Evolutionary conservation across 2,113 vertebrate genomes (phyloP), one percentile per base, ranked within the genome.

Genomic region (Rhinogobius similis): DNA sequence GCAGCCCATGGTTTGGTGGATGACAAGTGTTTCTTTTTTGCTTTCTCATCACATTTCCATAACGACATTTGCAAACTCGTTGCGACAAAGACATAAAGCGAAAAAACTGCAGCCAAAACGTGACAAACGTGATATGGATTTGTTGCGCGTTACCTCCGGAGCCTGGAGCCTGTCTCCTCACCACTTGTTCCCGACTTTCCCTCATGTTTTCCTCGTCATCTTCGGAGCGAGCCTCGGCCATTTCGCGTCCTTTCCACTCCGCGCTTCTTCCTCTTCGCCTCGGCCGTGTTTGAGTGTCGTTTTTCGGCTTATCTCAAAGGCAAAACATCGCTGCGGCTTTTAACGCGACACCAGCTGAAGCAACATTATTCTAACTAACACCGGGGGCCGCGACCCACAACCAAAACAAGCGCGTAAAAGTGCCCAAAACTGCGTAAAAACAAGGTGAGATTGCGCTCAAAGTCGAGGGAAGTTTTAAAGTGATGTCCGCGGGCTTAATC

Each of bases 201-300:
- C 87, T 82, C 76, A 67, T 65, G 77, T 58, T 87, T 3, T 88
- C 86, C 75, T 89, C 87, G 71, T 88, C 87, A 5, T 89, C 86
- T 0, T 89, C 87, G 0, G 86, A 46, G 46, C 89, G 77, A 0
- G 89, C 89, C 53, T 90, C 89, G 75, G 89, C 89, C 89, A 90
- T 90, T 21, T 50, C 46, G 8, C 46, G 46, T 50, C 46, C n/a
- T n/a, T 10, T 48, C 18, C 44, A 5, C 7, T 48, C 46, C 20
- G 9, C 46, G 43, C 5, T 32, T 78, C 82, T 68, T 29, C 55
- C 3, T 12, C 16, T 44, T 1, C n/a, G 36, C n/a, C 20, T 9
- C 27, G 13, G 16, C 27, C 44, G 12, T n/a, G 10, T 14, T 27
- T 21, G 13, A 2, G 39, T 12, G 21, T 1, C 11, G 10, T 5